phyloP scores from a whole-genome alignment of 2,888 invertebrate genomes.

The Chrysolina americana region DNA sequence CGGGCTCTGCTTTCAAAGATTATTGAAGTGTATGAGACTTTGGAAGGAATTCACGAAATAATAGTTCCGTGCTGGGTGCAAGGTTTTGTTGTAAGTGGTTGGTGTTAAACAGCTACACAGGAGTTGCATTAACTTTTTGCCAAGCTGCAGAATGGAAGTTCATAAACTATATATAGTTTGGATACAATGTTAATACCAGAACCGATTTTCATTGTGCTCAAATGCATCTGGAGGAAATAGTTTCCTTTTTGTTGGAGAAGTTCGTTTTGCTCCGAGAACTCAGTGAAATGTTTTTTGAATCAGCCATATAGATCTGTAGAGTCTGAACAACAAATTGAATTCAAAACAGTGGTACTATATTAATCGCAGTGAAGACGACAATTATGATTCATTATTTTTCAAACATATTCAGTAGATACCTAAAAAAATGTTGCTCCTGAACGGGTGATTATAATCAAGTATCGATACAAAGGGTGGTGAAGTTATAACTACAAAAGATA shows the following conservation, averaged over 20 bases:
- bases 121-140: conserved; percentile 34
- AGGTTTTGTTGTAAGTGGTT: conserved; percentile 26
- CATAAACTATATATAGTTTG: conserved; percentile 25
- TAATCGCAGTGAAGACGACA: no score
- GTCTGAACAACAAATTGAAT: no score
- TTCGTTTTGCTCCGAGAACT: not conserved
- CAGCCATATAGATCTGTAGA: not conserved
- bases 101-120: conserved; percentile 30
- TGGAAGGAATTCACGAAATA: conserved; percentile 29
- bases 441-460: no score
- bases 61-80: conserved; percentile 27
- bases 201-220: conserved; percentile 1
- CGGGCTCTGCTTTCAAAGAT: conserved; percentile 32
- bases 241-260: not conserved
- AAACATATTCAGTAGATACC: no score
- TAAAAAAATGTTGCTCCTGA: no score
- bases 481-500: no score
- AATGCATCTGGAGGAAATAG: conserved; percentile 12
- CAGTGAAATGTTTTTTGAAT: not conserved
- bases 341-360: no score
- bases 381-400: no score
- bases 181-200: conserved; percentile 18
- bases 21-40: conserved; percentile 35
- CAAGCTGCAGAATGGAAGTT: not conserved
- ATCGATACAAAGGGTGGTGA: no score